Evolutionary conservation across 2,797 vertebrate species (phyloP), one percentile per base, ranked within the genome.

Genomic region (Bucorvus abyssinicus): DNA sequence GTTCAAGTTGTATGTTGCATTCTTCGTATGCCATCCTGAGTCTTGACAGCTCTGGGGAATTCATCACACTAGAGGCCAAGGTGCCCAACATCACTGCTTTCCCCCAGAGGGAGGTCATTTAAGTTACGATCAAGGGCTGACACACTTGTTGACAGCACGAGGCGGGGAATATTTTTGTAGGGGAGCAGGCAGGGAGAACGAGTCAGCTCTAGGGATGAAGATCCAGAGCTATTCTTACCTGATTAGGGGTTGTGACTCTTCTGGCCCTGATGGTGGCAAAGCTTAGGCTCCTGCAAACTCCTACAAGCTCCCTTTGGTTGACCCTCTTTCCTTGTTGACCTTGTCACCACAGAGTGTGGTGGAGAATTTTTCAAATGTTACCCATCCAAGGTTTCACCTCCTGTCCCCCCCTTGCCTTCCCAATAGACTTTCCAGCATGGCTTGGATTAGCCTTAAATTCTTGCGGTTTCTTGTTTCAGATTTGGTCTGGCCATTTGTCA

Each of bases 391-490:
- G n/a, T 69, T 94, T 84, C 64, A 81, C 57, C 44, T 96, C 42
- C 74, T 82, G 57, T 88, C 52, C 42, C 77, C 45, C 65, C 32
- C 22, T 85, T 77, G 73, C 47, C 30, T 93, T 93, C 79, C 67
- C 88, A 55, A 74, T 29, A 91, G 84, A 21, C 50, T 94, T 92
- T 91, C 53, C 59, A 61, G 63, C 34, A 89, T 64, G 90, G 63
- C 76, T 92, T 91, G 93, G 76, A 94, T 96, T 93, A 96, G 84
- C 45, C 34, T 68, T 56, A 84, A 45, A 0, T 80, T 95, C 71
- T 92, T 89, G 78, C 0, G 38, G 96, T 96, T 95, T 96, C 81
- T 83, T 89, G 86, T 96, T 97, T 91, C 95, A 94, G 68, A 77
- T 88, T 94, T 18, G 10, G 59, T 50, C 84, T 86, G 78, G 38